Percentiles rank a stretch among this genome's conserved stretches.
Conservation (phyloP, 2,888 invertebrate genomes). For the Bellardia bayeri region DNA sequence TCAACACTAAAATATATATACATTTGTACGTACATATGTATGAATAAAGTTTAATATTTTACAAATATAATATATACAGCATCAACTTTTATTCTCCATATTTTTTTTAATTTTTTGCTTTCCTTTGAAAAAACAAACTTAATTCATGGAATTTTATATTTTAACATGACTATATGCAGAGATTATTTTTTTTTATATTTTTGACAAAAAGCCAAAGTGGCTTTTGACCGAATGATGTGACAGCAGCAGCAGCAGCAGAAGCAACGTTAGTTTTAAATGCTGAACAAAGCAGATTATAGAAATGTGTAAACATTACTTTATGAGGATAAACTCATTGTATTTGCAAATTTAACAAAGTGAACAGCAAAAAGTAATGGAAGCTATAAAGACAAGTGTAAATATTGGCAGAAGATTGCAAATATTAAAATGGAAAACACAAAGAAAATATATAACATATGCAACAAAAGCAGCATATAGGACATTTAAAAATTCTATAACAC, state of each 20-base stretch:
- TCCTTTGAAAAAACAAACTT: neutral
- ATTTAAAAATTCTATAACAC: no score
- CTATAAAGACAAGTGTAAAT: conserved; percentile 12
- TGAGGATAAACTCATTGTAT: neutral
- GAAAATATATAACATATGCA: neutral
- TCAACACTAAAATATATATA: no score
- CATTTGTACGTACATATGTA: no score
- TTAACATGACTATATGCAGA: neutral
- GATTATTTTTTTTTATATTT: conserved; percentile 42
- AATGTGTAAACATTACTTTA: conserved; percentile 29
- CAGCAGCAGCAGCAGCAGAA: conserved; percentile 38
- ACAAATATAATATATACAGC: neutral
- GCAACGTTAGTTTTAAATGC: conserved; percentile 28
- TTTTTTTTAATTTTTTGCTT: neutral
- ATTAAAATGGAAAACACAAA: conserved; percentile 6
- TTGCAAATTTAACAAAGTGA: neutral
- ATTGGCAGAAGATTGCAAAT: conserved; percentile 22
- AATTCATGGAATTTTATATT: conserved; percentile 2
- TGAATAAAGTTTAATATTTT: no score
- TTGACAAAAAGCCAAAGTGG: conserved; percentile 81
- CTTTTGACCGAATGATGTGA: conserved; percentile 44
- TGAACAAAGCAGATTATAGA: conserved; percentile 25
- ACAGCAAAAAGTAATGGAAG: neutral
- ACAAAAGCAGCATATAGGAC: no score
- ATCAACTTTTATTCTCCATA: conserved; percentile 14